Evolutionary conservation across 2,797 vertebrate genomes (phyloP).

Genomic region (Periophthalmus magnuspinnatus): DNA sequence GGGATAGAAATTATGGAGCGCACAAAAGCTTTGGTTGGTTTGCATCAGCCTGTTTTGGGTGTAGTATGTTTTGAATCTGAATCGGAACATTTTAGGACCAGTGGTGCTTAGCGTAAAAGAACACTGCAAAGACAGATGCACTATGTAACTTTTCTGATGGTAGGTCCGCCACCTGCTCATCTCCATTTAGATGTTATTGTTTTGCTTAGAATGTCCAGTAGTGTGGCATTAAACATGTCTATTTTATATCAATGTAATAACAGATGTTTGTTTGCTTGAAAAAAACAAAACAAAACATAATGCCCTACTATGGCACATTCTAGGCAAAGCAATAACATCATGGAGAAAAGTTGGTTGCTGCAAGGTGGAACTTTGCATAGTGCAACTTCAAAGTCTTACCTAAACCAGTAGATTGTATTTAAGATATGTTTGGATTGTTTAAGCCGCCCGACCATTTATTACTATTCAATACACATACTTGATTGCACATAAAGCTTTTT

Average conservation of each 20-base stretch:
- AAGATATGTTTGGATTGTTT: too few relatives aligned
- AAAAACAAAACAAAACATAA: too few relatives aligned
- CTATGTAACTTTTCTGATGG: neutral
- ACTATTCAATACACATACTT: neutral
- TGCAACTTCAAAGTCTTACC: too few relatives aligned
- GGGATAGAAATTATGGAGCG: neutral
- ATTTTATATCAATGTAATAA: too few relatives aligned
- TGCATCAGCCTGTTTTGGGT: neutral
- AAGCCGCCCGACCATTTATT: neutral
- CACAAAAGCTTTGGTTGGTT: conserved; percentile 1
- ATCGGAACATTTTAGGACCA: neutral
- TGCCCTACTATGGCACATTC: neutral
- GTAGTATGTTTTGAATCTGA: neutral
- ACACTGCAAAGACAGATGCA: neutral
- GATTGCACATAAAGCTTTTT: too few relatives aligned
- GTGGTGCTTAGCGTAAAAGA: neutral
- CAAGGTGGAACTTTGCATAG: too few relatives aligned
- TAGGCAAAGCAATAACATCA: neutral
- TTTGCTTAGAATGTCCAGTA: neutral
- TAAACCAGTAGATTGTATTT: too few relatives aligned
- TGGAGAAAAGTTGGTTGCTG: too few relatives aligned
- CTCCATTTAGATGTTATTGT: neutral
- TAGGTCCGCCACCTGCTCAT: neutral
- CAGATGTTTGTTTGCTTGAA: too few relatives aligned
- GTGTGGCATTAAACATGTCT: too few relatives aligned